These are phyloP conservation scores for Cossypha dichroa DNA, from an alignment of 2,797 vertebrate species.

Conservation along the genomic window DNA sequence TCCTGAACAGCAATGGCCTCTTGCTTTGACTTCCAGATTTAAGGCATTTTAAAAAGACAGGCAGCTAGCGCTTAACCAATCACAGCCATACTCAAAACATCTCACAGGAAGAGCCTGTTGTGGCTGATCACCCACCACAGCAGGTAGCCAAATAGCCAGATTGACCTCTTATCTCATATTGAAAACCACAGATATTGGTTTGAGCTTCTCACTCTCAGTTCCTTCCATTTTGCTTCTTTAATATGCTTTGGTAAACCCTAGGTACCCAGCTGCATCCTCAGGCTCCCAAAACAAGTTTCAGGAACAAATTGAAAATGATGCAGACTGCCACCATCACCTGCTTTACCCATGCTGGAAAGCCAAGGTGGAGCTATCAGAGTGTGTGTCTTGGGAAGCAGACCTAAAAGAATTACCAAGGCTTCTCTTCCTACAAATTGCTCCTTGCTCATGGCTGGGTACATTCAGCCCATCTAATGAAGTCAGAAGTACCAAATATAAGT, in stretches of 20 bases:
- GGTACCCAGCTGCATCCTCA: neutral
- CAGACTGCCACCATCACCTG: neutral
- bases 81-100: neutral
- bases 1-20: neutral
- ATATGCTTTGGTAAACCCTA: neutral
- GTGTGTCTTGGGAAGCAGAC: neutral
- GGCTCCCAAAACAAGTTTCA: neutral
- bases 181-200: neutral
- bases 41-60: neutral
- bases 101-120: neutral
- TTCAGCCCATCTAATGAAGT: neutral
- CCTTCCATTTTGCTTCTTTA: neutral
- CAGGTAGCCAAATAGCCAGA: neutral
- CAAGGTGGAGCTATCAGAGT: neutral
- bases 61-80: neutral
- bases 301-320: neutral
- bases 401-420: neutral
- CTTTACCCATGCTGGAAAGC: neutral
- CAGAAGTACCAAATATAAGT: neutral
- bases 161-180: rapidly evolving
- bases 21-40: neutral
- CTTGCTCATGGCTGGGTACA: neutral
- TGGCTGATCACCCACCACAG: rapidly evolving
- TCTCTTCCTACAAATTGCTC: neutral
- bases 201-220: neutral